phyloP scores from a whole-genome alignment of 2,797 vertebrate species.

The Urosaurus nigricauda region DNA sequence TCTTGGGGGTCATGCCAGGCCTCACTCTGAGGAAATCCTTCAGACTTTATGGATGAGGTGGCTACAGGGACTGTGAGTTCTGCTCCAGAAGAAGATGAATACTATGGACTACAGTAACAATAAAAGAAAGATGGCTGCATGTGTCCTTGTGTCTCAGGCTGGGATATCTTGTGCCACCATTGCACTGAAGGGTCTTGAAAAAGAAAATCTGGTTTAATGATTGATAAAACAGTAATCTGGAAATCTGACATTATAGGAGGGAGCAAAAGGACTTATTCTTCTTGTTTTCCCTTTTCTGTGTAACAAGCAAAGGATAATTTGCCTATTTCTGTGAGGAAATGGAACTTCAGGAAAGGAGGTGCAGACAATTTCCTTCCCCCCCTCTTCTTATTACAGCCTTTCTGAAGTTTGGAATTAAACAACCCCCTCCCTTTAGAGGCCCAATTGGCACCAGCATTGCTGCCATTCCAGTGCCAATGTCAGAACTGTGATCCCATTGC shows the following conservation, averaged over 20 bases:
- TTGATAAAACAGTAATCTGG: neutral
- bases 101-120: no score
- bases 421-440: no score
- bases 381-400: neutral
- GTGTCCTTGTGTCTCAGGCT: neutral
- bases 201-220: neutral
- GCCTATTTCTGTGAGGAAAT: no score
- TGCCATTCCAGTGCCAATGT: no score
- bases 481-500: no score
- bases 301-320: neutral
- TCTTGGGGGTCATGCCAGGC: neutral
- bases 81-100: neutral
- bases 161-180: neutral
- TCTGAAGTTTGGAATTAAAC: no score
- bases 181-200: no score
- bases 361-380: neutral
- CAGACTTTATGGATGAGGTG: neutral
- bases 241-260: neutral
- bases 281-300: neutral
- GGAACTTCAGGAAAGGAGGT: neutral
- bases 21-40: neutral
- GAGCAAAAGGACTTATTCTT: neutral
- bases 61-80: neutral
- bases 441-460: no score
- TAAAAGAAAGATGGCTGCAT: neutral